Conservation (phyloP, 2,888 invertebrate genomes). For the Halocaridina rubra region DNA sequence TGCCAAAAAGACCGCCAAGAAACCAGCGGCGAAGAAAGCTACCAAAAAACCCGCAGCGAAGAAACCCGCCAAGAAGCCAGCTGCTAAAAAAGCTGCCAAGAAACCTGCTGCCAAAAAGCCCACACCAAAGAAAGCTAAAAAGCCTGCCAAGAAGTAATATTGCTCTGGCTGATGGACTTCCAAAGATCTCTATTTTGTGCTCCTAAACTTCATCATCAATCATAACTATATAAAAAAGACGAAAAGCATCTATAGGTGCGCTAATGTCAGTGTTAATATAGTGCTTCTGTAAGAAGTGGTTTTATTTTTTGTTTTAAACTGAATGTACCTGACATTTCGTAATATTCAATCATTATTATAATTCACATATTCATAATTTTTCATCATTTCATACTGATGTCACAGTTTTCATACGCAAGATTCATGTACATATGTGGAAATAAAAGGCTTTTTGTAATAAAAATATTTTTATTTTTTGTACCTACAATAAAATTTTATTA, state of each 20-base stretch:
- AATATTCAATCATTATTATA: too few species aligned
- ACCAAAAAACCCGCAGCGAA: not conserved
- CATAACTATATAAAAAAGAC: not conserved
- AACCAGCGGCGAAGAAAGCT: not conserved
- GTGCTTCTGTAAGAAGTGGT: constrained; percentile 55
- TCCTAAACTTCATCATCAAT: too few species aligned
- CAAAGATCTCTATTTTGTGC: too few species aligned
- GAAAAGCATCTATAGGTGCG: constrained; percentile 51
- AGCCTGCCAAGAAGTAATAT: constrained; percentile 32
- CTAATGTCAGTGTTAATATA: not conserved
- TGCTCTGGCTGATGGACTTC: too few species aligned
- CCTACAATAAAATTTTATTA: too few species aligned
- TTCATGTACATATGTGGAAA: too few species aligned
- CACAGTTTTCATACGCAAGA: too few species aligned
- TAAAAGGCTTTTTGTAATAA: too few species aligned
- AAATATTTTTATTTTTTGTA: too few species aligned
- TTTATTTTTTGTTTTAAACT: constrained; percentile 16
- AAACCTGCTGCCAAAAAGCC: constrained; percentile 15
- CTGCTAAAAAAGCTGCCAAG: not conserved
- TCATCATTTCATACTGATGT: too few species aligned
- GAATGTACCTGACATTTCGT: constrained; percentile 44
- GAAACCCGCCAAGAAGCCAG: constrained; percentile 3
- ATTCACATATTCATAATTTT: too few species aligned
- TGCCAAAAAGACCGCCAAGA: constrained; percentile 38
- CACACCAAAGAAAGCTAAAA: constrained; percentile 26